Evolutionary conservation across 2,797 vertebrate genomes (phyloP), one percentile per base, ranked within the genome.

Genomic region (Molothrus ater): DNA sequence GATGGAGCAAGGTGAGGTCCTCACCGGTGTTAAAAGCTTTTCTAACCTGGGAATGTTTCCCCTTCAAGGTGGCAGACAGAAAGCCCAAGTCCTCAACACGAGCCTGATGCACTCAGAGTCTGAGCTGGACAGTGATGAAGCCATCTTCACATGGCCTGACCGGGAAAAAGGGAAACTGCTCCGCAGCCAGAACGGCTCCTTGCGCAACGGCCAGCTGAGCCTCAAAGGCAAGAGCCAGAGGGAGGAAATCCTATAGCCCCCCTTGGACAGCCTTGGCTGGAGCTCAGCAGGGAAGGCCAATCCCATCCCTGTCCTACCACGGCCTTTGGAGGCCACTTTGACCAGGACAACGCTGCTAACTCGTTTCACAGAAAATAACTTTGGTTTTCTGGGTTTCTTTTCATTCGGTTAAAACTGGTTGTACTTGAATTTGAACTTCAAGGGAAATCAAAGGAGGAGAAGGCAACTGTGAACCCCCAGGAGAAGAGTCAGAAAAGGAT

Each of bases 31-130:
- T 74, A 13, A 20, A 83, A 50, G 21, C 47, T 4, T 31, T 81
- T 79, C 72, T 95, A 76, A 95, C 71, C 17, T 65, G 60, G 20
- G 15, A 34, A 66, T 88, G 25, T 96, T 89, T 94, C 83, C 81
- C 34, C 40, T 86, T 69, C 48, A 6, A 96, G 96, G 95, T 3
- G 48, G 96, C 85, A 99, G 98, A 17, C 96, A 98, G 94, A 99
- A 99, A 97, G 97, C 98, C 8, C 98, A 98, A 1, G 88, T 97
- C 42, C 98, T 98, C 82, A 99, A 98, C 88, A 99, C 99, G 6
- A 99, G 99, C 88, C 98, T 99, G 96, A 99, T 99, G 99, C 99
- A 98, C 95, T 99, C 99, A 0, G 99, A 99, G 97, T 99, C 99
- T 0, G 99, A 99, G 82, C 97, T 99, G 98, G 99, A 99, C 97